Percentiles rank a stretch among this genome's conserved stretches.
These are phyloP conservation scores for Belgica antarctica DNA, from an alignment of 2,888 invertebrate species.

Conservation along the genomic window DNA sequence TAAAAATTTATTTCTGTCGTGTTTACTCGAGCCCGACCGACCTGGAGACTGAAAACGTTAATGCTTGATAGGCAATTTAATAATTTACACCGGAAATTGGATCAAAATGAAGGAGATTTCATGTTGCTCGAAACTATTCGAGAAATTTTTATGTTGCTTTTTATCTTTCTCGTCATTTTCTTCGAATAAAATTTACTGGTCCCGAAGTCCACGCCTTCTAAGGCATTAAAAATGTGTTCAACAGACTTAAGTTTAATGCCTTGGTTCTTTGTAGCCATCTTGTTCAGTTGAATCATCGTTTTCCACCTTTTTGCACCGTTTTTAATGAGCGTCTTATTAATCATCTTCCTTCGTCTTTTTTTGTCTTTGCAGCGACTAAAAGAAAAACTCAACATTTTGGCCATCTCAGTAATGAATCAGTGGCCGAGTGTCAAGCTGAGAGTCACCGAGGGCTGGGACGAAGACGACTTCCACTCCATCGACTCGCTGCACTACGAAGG, in stretches of 20 bases:
- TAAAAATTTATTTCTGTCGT: background rate
- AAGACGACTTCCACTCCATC: conserved; percentile 70
- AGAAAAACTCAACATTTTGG: conserved; percentile 90
- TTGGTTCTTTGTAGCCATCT: conserved; percentile 27
- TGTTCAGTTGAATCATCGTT: background rate
- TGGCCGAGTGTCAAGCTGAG: conserved; percentile 93
- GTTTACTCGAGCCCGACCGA: background rate
- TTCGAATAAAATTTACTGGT: background rate
- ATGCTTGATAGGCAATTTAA: too few species aligned
- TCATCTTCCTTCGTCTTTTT: background rate
- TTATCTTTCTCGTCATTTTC: background rate
- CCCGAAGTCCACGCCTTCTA: conserved; percentile 24
- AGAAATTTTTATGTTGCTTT: conserved; percentile 24
- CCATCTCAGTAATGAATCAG: conserved; percentile 95
- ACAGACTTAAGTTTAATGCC: conserved; percentile 15
- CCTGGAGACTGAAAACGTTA: too few species aligned
- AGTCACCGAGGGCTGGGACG: conserved; percentile 96
- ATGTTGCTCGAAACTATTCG: too few species aligned
- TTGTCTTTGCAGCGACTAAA: conserved; percentile 77
- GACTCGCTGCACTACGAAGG: conserved; percentile 96
- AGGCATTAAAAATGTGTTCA: conserved; percentile 7
- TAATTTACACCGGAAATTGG: too few species aligned
- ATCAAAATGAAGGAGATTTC: too few species aligned
- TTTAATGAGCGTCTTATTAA: conserved; percentile 2
- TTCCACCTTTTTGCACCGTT: background rate